Evolutionary conservation across 1,140 invertebrate genomes (phyloP), one percentile per base, ranked within the genome.

Genomic region (Globodera ellingtonae): DNA sequence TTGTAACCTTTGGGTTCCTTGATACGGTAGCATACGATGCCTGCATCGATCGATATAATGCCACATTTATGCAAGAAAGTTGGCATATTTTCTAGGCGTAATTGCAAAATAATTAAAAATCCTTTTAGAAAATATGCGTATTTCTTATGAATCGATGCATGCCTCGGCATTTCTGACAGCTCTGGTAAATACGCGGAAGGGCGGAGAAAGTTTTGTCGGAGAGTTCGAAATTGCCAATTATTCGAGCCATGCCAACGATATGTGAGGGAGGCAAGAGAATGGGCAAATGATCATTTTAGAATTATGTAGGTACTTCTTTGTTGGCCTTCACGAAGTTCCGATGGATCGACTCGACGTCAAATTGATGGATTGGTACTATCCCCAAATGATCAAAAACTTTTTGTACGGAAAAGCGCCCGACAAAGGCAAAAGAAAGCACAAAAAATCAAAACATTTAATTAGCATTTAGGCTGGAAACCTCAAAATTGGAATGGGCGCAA

Each of bases 371-470:
- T 15, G 24, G 24, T 81, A 81, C 52, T 81, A 81, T 18, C 80
- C 80, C 13, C 71, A 52, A 69, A 80, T 81, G 79, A 72, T 81
- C 47, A 81, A 81, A 73, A 81, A 81, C 48, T 81, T 81, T 50
- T n/a, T 81, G 18, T 1, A 62, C 18, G 73, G 44, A 21, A 67
- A 72, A 9, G 65, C 69, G 15, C 80, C 80, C 8, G 80, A 81
- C 50, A 80, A 48, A 52, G 78, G 80, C 71, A 21, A 44, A 9
- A 46, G 6, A 56, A 71, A 59, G 44, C 24, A 78, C 35, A 62
- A 50, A 46, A 18, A 50, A 24, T 4, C 6, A 50, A 35, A 50
- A 75, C 13, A 44, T 9, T 47, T 13, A 13, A 21, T 78, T 74
- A 21, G 24, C 24, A 59, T 80, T 13, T 35, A 81, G 80, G 70